phyloP scores from a whole-genome alignment of 1,140 invertebrate species.

The Drosophila prosaltans region DNA sequence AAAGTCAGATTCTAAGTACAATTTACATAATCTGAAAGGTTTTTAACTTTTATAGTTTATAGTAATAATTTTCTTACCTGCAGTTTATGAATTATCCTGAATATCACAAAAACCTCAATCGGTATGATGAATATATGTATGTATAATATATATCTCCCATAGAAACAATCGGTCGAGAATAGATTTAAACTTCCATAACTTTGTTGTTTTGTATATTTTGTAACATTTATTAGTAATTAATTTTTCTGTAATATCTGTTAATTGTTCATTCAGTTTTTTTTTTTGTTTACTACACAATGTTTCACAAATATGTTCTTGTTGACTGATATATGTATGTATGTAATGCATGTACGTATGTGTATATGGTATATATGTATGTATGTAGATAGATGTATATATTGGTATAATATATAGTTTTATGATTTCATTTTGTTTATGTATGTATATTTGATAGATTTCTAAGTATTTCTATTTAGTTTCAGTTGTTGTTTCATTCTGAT shows the following conservation, averaged over 20 bases:
- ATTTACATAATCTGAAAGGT: no score
- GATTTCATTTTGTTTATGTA: conserved; percentile 39
- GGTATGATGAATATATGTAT: no score
- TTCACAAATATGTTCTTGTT: conserved; percentile 68
- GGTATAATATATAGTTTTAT: conserved; percentile 34
- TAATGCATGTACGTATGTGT: conserved; percentile 14
- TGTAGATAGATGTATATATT: conserved; percentile 44
- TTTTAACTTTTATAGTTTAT: no score
- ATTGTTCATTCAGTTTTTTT: conserved; percentile 41
- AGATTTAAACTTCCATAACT: not conserved
- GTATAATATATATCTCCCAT: no score
- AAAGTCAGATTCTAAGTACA: no score
- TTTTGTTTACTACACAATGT: conserved; percentile 47
- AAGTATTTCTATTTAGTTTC: conserved; percentile 36
- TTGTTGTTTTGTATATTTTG: conserved; percentile 58
- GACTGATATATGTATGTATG: conserved; percentile 53
- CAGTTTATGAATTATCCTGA: no score
- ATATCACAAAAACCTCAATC: no score
- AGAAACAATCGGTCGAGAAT: no score
- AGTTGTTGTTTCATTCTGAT: not conserved
- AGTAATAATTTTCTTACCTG: no score
- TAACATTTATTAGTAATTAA: conserved; percentile 74
- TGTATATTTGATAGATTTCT: conserved; percentile 47
- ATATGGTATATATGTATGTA: conserved; percentile 45
- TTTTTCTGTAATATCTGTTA: conserved; percentile 63